Evolutionary conservation across 30 jellyfish, hydroid and myxozoan genomes (phyloP), one percentile per base, ranked within the genome.

Genomic region (Hydra vulgaris): DNA sequence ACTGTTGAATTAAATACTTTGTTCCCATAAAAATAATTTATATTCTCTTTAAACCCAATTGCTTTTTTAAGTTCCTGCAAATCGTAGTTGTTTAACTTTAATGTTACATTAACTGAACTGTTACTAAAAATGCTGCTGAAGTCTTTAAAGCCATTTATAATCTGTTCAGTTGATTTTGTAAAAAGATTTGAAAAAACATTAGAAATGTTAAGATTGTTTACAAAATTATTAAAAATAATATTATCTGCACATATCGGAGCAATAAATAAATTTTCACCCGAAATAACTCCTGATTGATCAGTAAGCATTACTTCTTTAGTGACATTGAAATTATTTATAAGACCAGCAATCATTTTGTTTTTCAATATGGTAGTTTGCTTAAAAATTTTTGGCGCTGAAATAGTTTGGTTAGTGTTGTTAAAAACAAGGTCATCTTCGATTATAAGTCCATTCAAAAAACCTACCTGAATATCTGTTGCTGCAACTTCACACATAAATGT

Each of bases 61-160:
- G 15, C 73, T 16, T 73, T 61, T 12, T 71, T 23, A 82, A 72
- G 66, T 18, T 54, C 73, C 53, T 79, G 80, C 15, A 88, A 19
- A 76, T 83, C 86, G 27, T 77, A 23, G 54, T 85, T 81, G 27
- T 83, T 88, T 0, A 85, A 66, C 0, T 56, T 54, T 67, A 72
- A 78, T n/a, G 66, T 22, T 7, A 78, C 83, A 26, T 18, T 40
- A 12, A 88, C 25, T 23, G 79, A 68, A 0, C 25, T 54, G 23
- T 78, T 53, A 0, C 79, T 53, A 25, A 61, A 22, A 52, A 78
- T 54, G 22, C 54, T 15, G 7, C 79, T 27, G 80, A 89, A 83
- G 18, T 66, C 25, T 74, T 89, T 80, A 16, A 19, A 17, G 0
- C 92, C 96, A 22, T 79, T 25, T 26, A 89, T 84, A 25, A 54